Evolutionary conservation across 2,113 vertebrate species (phyloP).

Genomic region (Porphyrio hochstetteri): DNA sequence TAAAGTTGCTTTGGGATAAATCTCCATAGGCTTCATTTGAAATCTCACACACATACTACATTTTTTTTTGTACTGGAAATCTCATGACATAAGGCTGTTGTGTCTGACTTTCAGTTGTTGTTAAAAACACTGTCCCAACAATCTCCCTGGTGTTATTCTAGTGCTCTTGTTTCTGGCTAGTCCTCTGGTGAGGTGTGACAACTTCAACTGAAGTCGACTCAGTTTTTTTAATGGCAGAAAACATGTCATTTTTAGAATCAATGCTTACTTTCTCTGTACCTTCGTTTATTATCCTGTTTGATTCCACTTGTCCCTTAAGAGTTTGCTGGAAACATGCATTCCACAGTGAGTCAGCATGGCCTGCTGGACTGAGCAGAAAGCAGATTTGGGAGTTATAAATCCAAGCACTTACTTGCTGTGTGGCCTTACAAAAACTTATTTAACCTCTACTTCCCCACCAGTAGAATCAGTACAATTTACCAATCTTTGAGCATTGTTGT

Average conservation of each 20-base stretch:
- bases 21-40: neutral
- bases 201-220: neutral
- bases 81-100: neutral
- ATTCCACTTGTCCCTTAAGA: slow-evolving; percentile 11
- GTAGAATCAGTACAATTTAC: neutral
- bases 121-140: neutral
- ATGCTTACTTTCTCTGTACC: slow-evolving; percentile 8
- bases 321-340: slow-evolving; percentile 12
- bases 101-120: neutral
- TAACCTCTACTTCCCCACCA: slow-evolving; percentile 7
- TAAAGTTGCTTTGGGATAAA: neutral
- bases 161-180: neutral
- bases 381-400: slow-evolving; percentile 25
- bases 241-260: neutral
- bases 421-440: slow-evolving; percentile 21
- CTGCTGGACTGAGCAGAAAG: slow-evolving; percentile 21
- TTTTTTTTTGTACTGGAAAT: neutral
- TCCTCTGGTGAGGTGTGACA: neutral
- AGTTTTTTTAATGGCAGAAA: neutral
- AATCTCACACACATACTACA: neutral
- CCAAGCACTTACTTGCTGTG: slow-evolving; percentile 17
- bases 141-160: neutral
- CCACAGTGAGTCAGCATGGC: slow-evolving; percentile 52
- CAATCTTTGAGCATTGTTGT: neutral
- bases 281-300: neutral